A percentile compares a stretch with the other conserved stretches of the same genome.
These are phyloP conservation scores for Planiliza haematocheilus DNA, from an alignment of 2,113 vertebrate genomes.

Conservation along the genomic window DNA sequence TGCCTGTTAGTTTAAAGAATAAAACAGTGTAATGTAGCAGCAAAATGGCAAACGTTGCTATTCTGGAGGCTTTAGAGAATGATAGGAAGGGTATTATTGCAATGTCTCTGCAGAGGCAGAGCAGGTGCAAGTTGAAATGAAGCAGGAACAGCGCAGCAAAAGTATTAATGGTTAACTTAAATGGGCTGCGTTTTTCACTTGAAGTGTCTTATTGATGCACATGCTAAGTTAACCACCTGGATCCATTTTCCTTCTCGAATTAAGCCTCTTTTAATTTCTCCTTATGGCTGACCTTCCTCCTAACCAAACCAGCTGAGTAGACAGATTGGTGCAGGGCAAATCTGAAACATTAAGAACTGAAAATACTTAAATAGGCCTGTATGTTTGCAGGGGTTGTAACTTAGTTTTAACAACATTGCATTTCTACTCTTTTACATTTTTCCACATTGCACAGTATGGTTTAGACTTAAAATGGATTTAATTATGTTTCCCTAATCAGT, in stretches of 20 bases:
- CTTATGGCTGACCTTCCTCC: conserved; percentile 21
- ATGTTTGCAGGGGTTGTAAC: neutral
- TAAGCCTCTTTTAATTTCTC: conserved; percentile 34
- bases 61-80: conserved; percentile 5
- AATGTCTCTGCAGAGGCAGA: conserved; percentile 29
- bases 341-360: neutral
- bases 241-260: conserved; percentile 33
- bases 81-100: neutral
- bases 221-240: conserved; percentile 46
- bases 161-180: conserved; percentile 40
- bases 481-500: too few relatives aligned
- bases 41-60: too few relatives aligned
- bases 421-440: too few relatives aligned
- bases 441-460: too few relatives aligned
- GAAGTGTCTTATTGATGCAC: conserved; percentile 44
- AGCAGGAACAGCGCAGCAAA: conserved; percentile 31
- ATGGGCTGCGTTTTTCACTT: conserved; percentile 35
- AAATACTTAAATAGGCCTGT: conserved; percentile 2
- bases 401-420: neutral
- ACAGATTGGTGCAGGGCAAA: neutral
- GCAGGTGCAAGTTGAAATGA: conserved; percentile 38
- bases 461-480: too few relatives aligned
- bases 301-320: conserved; percentile 34
- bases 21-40: neutral
- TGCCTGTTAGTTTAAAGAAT: neutral